phyloP scores from a whole-genome alignment of 2,888 invertebrate genomes.

The Diarsia brunnea region DNA sequence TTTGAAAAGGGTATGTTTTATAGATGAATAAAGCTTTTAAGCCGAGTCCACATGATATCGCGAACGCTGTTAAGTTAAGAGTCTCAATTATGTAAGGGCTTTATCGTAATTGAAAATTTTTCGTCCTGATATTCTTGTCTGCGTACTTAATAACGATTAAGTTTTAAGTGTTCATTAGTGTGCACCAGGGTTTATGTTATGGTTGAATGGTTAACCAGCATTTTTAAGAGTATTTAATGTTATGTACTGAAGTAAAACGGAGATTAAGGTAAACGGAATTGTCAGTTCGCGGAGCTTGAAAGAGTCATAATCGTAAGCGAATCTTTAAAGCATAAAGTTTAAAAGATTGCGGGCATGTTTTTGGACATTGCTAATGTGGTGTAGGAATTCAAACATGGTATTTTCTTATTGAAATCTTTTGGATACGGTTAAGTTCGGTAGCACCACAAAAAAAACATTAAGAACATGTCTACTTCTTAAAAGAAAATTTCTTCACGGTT shows the following conservation, averaged over 20 bases:
- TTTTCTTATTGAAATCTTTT: neutral
- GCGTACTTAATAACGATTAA: constrained; percentile 64
- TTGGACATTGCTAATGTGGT: constrained; percentile 3
- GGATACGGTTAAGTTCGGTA: neutral
- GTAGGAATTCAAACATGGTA: neutral
- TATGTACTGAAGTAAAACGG: constrained; percentile 26
- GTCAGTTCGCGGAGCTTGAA: constrained; percentile 17
- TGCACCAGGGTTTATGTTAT: constrained; percentile 50
- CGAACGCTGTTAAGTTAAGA: constrained; percentile 65
- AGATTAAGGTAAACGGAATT: constrained; percentile 45
- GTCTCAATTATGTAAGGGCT: constrained; percentile 68
- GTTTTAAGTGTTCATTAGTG: constrained; percentile 69
- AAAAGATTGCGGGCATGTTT: neutral
- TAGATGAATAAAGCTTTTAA: constrained; percentile 68
- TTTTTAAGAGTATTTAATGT: constrained; percentile 52
- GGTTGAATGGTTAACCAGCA: constrained; percentile 41
- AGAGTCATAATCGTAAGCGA: constrained; percentile 17
- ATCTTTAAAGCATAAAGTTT: neutral
- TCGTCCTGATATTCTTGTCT: constrained; percentile 62
- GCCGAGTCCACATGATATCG: constrained; percentile 64
- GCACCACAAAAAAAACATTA: neutral
- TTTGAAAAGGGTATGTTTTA: constrained; percentile 34
- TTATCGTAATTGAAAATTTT: constrained; percentile 69
- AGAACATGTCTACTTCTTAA: no score
- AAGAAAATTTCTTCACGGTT: neutral